phyloP scores from a whole-genome alignment of 1,140 invertebrate genomes.

The Hirudo medicinalis region DNA sequence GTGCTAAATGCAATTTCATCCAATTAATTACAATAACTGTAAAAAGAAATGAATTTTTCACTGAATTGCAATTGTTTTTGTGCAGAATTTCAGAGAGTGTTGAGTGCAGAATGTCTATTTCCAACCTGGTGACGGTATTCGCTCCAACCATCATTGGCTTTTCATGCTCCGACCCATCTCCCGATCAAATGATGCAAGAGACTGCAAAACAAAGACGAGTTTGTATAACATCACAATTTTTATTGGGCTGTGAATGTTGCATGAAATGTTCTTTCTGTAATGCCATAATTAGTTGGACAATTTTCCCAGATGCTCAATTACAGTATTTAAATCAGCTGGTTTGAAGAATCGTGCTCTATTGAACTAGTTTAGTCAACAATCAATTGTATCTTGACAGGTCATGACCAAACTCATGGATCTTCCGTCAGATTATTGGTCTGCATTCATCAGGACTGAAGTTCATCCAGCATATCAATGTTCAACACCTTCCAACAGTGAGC shows the following conservation, averaged over 20 bases:
- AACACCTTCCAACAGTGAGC: not conserved
- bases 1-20: no score
- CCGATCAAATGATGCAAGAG: slow-evolving; percentile 51
- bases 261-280: not conserved
- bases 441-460: not conserved
- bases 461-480: not conserved
- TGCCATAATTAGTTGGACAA: not conserved
- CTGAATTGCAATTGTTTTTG: slow-evolving; percentile 18
- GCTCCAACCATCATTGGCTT: slow-evolving; percentile 72
- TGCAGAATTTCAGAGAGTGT: slow-evolving; percentile 54
- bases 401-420: not conserved
- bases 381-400: not conserved
- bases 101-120: slow-evolving; percentile 63
- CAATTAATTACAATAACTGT: no score
- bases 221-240: not conserved
- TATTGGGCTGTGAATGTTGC: not conserved
- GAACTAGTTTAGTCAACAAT: no score
- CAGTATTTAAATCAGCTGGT: no score
- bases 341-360: no score
- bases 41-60: no score
- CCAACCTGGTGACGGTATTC: slow-evolving; percentile 66
- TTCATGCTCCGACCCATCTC: slow-evolving; percentile 53
- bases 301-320: no score
- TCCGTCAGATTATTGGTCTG: not conserved
- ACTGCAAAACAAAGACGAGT: slow-evolving; percentile 39